These are phyloP conservation scores for Crossaster papposus DNA, from an alignment of 53 echinoderm and acorn worm species.

Conservation along the genomic window DNA sequence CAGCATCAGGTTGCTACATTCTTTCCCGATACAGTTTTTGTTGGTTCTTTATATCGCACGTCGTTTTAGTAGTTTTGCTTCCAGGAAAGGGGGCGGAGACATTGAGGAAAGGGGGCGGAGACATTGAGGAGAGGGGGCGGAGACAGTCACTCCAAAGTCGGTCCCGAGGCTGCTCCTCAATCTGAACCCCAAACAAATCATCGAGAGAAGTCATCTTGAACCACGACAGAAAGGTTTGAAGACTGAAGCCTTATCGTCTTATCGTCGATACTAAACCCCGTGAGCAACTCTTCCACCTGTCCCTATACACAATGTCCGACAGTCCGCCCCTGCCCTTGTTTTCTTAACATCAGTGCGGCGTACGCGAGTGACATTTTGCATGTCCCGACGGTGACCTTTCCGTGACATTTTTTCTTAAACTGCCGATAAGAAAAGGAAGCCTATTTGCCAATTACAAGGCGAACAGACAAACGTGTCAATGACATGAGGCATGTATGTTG, in stretches of 20 bases:
- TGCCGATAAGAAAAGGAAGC: not conserved
- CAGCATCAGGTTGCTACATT: no score
- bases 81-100: no score
- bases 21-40: no score
- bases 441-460: not conserved
- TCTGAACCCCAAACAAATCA: no score
- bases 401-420: not conserved
- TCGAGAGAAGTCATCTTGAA: no score
- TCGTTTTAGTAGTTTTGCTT: no score
- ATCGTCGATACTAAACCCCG: not conserved
- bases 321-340: not conserved
- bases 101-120: no score
- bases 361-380: not conserved
- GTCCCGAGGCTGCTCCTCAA: no score
- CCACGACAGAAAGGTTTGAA: not conserved
- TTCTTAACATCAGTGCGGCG: not conserved
- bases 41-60: no score
- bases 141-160: no score
- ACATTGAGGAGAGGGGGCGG: no score
- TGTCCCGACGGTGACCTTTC: not conserved
- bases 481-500: not conserved
- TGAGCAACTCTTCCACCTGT: not conserved
- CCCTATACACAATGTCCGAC: not conserved
- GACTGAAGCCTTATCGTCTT: not conserved
- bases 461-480: not conserved